phyloP scores from a whole-genome alignment of 2,888 invertebrate genomes.

The Archaeoteleia sp. region DNA sequence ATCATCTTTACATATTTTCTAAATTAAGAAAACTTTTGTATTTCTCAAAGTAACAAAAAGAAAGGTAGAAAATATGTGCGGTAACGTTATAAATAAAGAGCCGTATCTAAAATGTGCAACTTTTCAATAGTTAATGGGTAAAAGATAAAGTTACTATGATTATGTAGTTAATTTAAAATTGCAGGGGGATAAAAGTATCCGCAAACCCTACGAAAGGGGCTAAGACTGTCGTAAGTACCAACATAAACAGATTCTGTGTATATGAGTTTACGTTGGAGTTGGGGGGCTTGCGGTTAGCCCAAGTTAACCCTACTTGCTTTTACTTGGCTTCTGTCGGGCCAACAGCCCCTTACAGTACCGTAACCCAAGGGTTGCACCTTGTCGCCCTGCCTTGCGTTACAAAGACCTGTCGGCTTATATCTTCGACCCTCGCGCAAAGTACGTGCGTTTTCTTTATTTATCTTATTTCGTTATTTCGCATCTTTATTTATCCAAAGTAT shows the following conservation, averaged over 20 bases:
- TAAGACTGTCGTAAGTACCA: slow-evolving; percentile 51
- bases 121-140: slow-evolving; percentile 24
- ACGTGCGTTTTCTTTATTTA: slow-evolving; percentile 27
- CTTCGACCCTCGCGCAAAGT: slow-evolving; percentile 46
- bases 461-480: slow-evolving; percentile 32
- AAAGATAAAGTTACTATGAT: slow-evolving; percentile 27
- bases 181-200: slow-evolving; percentile 37
- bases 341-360: slow-evolving; percentile 69
- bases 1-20: no score
- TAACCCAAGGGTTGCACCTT: slow-evolving; percentile 65
- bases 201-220: slow-evolving; percentile 43
- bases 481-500: slow-evolving; percentile 39
- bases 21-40: no score
- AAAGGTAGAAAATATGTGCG: no score
- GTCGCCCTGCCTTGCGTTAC: slow-evolving; percentile 55
- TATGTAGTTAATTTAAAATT: slow-evolving; percentile 35
- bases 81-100: no score
- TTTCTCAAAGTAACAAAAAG: no score
- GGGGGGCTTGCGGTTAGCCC: slow-evolving; percentile 68
- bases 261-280: slow-evolving; percentile 62
- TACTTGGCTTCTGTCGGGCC: slow-evolving; percentile 74
- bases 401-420: slow-evolving; percentile 50
- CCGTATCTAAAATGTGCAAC: neutral
- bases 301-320: slow-evolving; percentile 72
- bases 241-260: slow-evolving; percentile 54